Evolutionary conservation across 2,797 vertebrate species (phyloP), one percentile per base, ranked within the genome.

Genomic region (Chaetophractus vellerosus): DNA sequence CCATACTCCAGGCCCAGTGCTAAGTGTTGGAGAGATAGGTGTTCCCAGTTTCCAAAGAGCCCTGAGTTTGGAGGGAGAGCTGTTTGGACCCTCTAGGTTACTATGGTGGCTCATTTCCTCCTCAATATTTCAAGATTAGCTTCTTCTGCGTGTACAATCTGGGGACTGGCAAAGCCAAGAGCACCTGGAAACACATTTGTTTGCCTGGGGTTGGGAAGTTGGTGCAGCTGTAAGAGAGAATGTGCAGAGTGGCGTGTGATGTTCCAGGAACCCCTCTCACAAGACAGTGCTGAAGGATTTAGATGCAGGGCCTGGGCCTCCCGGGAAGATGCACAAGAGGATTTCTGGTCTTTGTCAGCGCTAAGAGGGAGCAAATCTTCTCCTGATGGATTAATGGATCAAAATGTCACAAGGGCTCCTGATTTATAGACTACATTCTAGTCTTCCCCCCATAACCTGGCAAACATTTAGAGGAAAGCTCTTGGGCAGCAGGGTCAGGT

Each of bases 371-470:
- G 76, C 55, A 57, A 41, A 81, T 83, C 91, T 86, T 57, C 91
- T 92, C 59, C 28, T 45, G 93, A 63, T 33, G 84, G 91, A 78
- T 68, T 81, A 50, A 81, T 28, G 94, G 82, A 21, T 81, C 80
- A 64, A 16, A 74, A 28, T 15, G 45, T 91, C 91, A 55, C 0
- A 16, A 81, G 84, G 88, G 10, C 72, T 38, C 52, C 91, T 64
- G 64, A 72, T 63, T 64, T 72, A 31, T 3, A 87, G 81, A 55
- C 64, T 57, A 0, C 23, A 5, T 14, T 48, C 50, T 63, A 1
- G 23, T 15, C 61, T 69, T 41, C 71, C 45, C 52, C 82, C 38
- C 1, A 0, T 0, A 12, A 55, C 57, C 72, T 4, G 61, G 79
- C 5, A 1, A 59, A 28, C 6, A 74, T 66, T 80, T 15, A 55